Conservation (phyloP, 1,140 invertebrate genomes). For the Mactra quadrangularis region DNA sequence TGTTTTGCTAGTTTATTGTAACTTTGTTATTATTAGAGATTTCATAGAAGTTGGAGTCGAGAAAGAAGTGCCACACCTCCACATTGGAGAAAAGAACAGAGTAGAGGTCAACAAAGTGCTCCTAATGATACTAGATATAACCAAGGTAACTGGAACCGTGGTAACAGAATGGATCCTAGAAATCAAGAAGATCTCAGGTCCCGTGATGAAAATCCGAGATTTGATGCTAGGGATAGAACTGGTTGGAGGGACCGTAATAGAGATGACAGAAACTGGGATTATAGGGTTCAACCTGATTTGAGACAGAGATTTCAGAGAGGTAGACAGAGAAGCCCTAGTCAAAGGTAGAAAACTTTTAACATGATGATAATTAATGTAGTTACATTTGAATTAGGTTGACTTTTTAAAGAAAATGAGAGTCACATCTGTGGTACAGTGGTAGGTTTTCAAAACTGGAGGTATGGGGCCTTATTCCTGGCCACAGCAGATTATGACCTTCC, state of each 20-base stretch:
- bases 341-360: neutral
- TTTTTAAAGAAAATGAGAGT: no score
- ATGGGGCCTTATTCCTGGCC: no score
- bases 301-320: neutral
- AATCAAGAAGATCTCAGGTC: neutral
- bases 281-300: neutral
- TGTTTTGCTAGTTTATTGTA: no score
- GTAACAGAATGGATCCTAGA: conserved; percentile 11
- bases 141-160: conserved; percentile 16
- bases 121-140: neutral
- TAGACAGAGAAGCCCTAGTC: conserved; percentile 11
- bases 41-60: conserved; percentile 44
- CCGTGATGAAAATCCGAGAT: neutral
- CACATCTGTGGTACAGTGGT: no score
- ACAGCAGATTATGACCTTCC: no score
- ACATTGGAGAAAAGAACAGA: conserved; percentile 56
- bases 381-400: no score
- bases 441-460: no score
- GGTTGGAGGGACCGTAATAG: neutral
- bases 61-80: conserved; percentile 60
- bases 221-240: neutral
- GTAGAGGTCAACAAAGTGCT: neutral
- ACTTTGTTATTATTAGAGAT: conserved; percentile 41
- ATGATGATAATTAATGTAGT: no score
- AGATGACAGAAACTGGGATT: neutral